Base-by-base conservation (phyloP, 2,113 vertebrate species). In the Rostratula benghalensis region DNA sequence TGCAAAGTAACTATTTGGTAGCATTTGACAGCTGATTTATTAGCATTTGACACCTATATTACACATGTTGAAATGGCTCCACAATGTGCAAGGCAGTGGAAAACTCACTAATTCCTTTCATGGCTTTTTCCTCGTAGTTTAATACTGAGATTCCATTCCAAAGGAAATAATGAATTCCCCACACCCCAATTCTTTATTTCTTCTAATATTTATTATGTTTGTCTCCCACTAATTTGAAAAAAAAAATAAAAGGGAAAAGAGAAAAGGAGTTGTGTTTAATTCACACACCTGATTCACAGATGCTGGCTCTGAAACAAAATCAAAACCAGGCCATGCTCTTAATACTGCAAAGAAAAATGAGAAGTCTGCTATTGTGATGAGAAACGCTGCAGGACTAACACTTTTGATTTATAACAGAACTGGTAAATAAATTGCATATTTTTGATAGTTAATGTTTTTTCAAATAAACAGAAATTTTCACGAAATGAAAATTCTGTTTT, bases 1-100 rank as follows among this genome's bases (percentile, higher is more conserved):
- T 39, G 39, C 78, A 90, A 53, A 97, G 75, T 82, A 71, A 95
- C 90, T 80, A 75, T 90, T 68, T 93, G 88, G 80, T 95, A 56
- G 88, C 35, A 68, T 94, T 89, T 97, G 92, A 89, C 94, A 93
- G 92, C 87, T 94, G 93, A 96, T 97, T 90, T 93, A 95, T 89
- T 85, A 90, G 83, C 37, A 16, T 94, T 94, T 94, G 92, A 95
- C 93, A 92, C 93, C 82, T 74, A 50, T 71, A 90, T 94, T 92
- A 81, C 79, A 74, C 77, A 83, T 28, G 76, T 60, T 92, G 90
- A 95, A 96, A 94, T 88, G 54, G 71, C 54, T 94, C 88, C 60
- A 90, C 90, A 89, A 51, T 67, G 88, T 90, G 94, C 75, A 93
- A 89, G 89, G 88, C 71, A 56, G 60, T 78, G 90, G 82, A 71